Percentiles rank a stretch among this genome's conserved stretches.
phyloP scores from a whole-genome alignment of 2,888 invertebrate species.

The Eilema griseolum region DNA sequence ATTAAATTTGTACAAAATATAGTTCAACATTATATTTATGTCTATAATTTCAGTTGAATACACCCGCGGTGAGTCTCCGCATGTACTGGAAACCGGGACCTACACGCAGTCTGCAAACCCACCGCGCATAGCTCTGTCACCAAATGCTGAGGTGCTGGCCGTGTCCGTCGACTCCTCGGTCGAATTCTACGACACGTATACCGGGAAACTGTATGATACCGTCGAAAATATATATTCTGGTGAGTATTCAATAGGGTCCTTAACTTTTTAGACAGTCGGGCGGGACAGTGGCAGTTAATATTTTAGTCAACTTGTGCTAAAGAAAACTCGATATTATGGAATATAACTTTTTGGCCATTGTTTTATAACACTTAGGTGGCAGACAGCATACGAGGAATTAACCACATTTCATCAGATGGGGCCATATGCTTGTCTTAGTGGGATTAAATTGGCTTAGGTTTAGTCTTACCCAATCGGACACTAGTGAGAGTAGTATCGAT shows the following conservation, averaged over 20 bases:
- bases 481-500: too few species aligned
- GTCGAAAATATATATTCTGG: constrained; percentile 89
- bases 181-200: constrained; percentile 90
- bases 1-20: neutral
- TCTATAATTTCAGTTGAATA: constrained; percentile 90
- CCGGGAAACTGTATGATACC: constrained; percentile 88
- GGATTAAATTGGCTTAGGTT: too few species aligned
- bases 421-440: too few species aligned
- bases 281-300: too few species aligned
- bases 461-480: too few species aligned
- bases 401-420: too few species aligned
- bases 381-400: too few species aligned
- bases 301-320: too few species aligned
- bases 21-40: constrained; percentile 4
- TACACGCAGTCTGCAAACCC: constrained; percentile 86
- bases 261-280: too few species aligned
- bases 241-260: constrained; percentile 57
- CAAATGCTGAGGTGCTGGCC: constrained; percentile 92
- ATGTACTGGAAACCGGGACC: constrained; percentile 89
- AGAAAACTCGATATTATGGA: too few species aligned
- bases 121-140: constrained; percentile 91
- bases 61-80: constrained; percentile 92
- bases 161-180: constrained; percentile 89
- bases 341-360: too few species aligned
- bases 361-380: too few species aligned